Evolutionary conservation across 2,797 vertebrate species (phyloP), one percentile per base, ranked within the genome.

Genomic region (Danio tinwini): DNA sequence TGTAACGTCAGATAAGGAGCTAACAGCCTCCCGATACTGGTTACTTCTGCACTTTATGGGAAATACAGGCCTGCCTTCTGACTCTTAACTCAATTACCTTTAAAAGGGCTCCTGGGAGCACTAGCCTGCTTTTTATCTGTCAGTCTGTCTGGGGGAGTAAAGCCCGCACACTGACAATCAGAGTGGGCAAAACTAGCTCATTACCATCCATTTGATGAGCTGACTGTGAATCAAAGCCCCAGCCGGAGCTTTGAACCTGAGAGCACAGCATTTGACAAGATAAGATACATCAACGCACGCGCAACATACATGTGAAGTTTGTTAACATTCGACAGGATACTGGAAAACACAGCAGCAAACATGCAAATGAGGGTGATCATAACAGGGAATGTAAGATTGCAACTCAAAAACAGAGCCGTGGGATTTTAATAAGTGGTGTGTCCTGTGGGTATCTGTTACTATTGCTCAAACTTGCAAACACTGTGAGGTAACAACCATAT

Each of bases 171-270:
- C 68, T 76, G 74, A 86, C 82, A 84, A 83, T 77, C 61, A 42
- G 71, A 86, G 72, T 81, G 64, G 79, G 81, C 72, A 80, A 83
- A 85, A 85, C 71, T 78, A 81, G 67, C 74, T 68, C 78, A 64
- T 82, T 83, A 84, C 64, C 79, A 81, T 82, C 75, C 64, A 81
- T 80, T 80, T 82, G 78, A 81, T 84, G 68, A 81, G 78, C 74
- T 62, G 76, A 80, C 49, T 83, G 55, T 75, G 75, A 86, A 76
- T 83, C 71, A 84, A 86, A 81, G 77, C 74, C 4, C 47, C 65
- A 80, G 62, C 56, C 67, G 81, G 53, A 62, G 77, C 82, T 86
- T 84, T 85, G 82, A 88, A 86, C 82, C 79, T 39, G 73, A 83
- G 76, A 65, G 78, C 49, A 81, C 42, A 52, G 47, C 19, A 19